Evolutionary conservation across 2,888 invertebrate species (phyloP).

Genomic region (Antitype chi): DNA sequence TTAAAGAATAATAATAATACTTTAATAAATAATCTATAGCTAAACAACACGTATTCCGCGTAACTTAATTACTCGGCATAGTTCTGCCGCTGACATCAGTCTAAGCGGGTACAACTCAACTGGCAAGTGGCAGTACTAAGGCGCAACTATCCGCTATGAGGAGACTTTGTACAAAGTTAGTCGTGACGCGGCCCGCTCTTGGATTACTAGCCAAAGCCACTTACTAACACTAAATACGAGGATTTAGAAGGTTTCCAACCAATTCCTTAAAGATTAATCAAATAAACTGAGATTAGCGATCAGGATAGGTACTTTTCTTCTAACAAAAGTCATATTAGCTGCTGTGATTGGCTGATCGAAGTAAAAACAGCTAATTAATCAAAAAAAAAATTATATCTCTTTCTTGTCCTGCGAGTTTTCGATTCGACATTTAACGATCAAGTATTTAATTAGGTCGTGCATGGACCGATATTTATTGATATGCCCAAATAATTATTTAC

Average conservation of each 20-base stretch:
- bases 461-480: no score
- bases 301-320: neutral
- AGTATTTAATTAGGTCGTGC: no score
- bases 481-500: no score
- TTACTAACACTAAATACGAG: conserved; percentile 1
- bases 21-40: neutral
- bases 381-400: no score
- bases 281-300: neutral
- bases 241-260: neutral
- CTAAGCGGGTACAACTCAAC: conserved; percentile 3
- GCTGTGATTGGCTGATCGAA: neutral
- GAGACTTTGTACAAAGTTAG: conserved; percentile 38
- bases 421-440: no score
- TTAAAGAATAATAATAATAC: neutral
- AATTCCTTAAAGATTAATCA: neutral
- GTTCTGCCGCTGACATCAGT: conserved; percentile 10
- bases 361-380: neutral
- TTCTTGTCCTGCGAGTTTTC: no score
- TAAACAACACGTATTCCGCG: neutral
- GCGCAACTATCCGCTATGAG: conserved; percentile 32
- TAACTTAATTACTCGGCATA: conserved; percentile 3
- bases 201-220: conserved; percentile 12
- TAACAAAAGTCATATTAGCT: neutral
- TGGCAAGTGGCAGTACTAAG: neutral
- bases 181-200: conserved; percentile 10